Evolutionary conservation across 1,140 invertebrate species (phyloP).

Genomic region (Zaprionus inermis): DNA sequence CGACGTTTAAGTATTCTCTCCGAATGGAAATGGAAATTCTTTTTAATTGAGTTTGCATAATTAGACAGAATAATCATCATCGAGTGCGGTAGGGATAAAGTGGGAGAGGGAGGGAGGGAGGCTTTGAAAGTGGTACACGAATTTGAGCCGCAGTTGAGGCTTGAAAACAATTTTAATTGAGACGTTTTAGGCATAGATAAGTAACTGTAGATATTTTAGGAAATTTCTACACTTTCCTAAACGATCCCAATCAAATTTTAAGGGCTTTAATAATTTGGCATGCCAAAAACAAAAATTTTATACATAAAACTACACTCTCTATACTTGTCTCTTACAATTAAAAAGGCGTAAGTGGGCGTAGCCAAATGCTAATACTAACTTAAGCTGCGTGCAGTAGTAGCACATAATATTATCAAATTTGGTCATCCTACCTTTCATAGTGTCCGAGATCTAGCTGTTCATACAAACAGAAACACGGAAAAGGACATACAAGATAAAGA

Average conservation of each 20-base stretch:
- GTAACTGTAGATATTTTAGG: too few relatives aligned
- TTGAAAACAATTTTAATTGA: background rate
- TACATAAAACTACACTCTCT: background rate
- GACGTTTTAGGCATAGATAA: background rate
- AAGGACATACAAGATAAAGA: too few relatives aligned
- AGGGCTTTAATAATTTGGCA: too few relatives aligned
- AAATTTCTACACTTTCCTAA: too few relatives aligned
- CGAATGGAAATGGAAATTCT: slow-evolving; percentile 61
- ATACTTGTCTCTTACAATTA: background rate
- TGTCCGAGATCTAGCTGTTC: background rate
- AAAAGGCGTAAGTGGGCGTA: background rate
- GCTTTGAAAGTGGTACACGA: background rate
- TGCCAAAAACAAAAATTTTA: background rate
- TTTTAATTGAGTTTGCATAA: slow-evolving; percentile 79
- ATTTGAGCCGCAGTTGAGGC: background rate
- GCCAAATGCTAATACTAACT: background rate
- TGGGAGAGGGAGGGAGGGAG: background rate
- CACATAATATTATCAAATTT: background rate
- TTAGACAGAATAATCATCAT: slow-evolving; percentile 69
- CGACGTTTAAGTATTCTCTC: slow-evolving; percentile 33
- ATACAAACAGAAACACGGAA: background rate
- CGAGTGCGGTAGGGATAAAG: slow-evolving; percentile 15
- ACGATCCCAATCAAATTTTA: too few relatives aligned
- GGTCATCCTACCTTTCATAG: background rate
- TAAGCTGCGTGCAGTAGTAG: background rate